Evolutionary conservation across 2,888 invertebrate species (phyloP), one percentile per base, ranked within the genome.

Genomic region (Drosophila merina): DNA sequence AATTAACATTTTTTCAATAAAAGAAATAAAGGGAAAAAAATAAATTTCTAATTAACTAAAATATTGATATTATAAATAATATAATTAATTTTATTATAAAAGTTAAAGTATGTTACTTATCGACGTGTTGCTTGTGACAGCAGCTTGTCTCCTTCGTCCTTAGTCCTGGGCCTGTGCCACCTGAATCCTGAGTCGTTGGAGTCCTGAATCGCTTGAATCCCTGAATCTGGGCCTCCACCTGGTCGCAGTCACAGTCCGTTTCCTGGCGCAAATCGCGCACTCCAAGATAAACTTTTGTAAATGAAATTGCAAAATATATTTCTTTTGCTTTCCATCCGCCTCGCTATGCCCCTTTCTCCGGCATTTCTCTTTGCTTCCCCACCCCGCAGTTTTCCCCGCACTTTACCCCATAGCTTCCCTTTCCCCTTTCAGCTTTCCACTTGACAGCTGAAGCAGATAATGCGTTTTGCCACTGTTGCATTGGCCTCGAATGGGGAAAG

Each of bases 401-500:
- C 36, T 9, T 42, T 26, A 20, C 12, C 36, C 42, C n/a, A 10
- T 45, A 33, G 48, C 62, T 68, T 20, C 20, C 20, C n/a, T n/a
- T n/a, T n/a, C 28, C 28, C 28, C 28, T 57, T 28, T 45, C 52
- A 55, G 40, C 45, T 60, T 54, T 47, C 85, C 81, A 86, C 82
- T 82, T 76, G 79, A 60, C 79, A 78, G 71, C 57, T 86, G 73
- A 86, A 86, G 82, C 82, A 84, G 87, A 76, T 82, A 82, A 82
- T 84, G 82, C 82, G 82, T 84, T 82, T 82, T 86, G 85, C 85
- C 85, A 84, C 87, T 70, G 85, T 84, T 86, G 87, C 82, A 76
- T 75, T 70, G 57, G 51, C 67, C 51, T 66, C 47, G 54, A 64
- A 54, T 40, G 64, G 45, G 30, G 52, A 36, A 25, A 12, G 50